Evolutionary conservation across 2,113 vertebrate species (phyloP), one percentile per base, ranked within the genome.

Genomic region (Urocitellus parryii): DNA sequence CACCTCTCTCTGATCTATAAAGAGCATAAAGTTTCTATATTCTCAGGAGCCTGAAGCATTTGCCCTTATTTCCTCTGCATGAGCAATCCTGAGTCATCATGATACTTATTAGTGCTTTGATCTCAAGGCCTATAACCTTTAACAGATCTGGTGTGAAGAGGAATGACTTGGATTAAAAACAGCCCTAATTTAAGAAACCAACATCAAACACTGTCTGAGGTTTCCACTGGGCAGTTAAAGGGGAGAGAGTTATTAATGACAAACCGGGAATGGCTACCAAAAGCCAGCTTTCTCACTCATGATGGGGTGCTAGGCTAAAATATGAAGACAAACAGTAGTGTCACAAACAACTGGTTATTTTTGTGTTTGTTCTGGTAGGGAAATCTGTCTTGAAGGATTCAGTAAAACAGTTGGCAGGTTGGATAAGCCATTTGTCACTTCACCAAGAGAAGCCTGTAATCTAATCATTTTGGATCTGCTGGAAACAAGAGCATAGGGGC

Each of bases 131-230:
- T 76, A 93, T 80, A 79, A 51, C 65, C 58, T 96, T 96, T 87
- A 87, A 82, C 77, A 93, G 76, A 84, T 88, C 37, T 95, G 79
- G n/a, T 67, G 20, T 91, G 39, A 91, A 72, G 65, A 86, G 42
- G 65, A 97, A 92, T 79, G 53, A 92, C 76, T 77, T 88, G 67
- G 48, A 90, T 25, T 13, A 42, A 88, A 95, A 95, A 14, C 79
- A 96, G 10, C 24, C 70, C 63, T 96, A 96, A 92, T 96, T 97
- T 97, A 90, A 96, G 84, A 96, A 94, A 89, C 8, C 48, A 63
- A 45, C 81, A 86, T 83, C 37, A 89, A 95, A 94, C 81, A 51
- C 48, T 88, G 68, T 74, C 53, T 94, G 78, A 58, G 16, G 58
- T 96, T 97, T 93, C 77, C 34, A 56, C 7, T 24, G 53, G 63